Evolutionary conservation across 2,797 vertebrate species (phyloP).

Genomic region (Diplodus sargus): DNA sequence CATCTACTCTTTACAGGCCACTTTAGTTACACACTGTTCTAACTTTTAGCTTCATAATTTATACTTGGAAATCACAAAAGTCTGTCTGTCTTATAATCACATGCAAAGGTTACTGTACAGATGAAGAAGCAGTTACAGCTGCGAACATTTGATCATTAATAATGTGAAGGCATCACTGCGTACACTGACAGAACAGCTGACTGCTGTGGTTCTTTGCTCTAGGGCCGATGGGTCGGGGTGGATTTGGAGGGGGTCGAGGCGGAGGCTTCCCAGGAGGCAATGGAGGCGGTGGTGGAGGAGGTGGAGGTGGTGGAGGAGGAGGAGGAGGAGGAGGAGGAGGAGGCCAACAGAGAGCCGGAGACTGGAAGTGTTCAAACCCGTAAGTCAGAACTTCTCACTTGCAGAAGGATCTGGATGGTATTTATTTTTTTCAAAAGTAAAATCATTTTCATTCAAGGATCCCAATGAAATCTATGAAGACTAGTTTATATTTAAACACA

Average conservation of each 20-base stretch:
- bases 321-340: slow-evolving; percentile 72
- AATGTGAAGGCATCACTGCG: too few species aligned
- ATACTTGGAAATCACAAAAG: too few species aligned
- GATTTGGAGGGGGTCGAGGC: slow-evolving; percentile 85
- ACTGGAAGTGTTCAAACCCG: slow-evolving; percentile 94
- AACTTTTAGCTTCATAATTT: too few species aligned
- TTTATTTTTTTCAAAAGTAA: background rate
- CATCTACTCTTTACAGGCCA: too few species aligned
- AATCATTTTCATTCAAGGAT: too few species aligned
- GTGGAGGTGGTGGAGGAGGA: slow-evolving; percentile 75
- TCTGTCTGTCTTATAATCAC: background rate
- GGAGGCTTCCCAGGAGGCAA: slow-evolving; percentile 86
- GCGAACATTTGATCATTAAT: background rate
- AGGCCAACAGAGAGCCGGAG: slow-evolving; percentile 90
- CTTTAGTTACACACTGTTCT: too few species aligned
- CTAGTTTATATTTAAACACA: background rate
- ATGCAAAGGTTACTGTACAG: background rate
- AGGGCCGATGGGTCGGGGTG: slow-evolving; percentile 88
- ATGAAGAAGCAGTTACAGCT: background rate
- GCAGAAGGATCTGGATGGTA: background rate
- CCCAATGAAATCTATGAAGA: too few species aligned
- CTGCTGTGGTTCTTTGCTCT: background rate
- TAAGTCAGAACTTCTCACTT: slow-evolving; percentile 73
- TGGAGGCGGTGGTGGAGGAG: slow-evolving; percentile 75
- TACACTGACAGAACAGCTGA: background rate